Evolutionary conservation across 2,797 vertebrate species (phyloP).

Genomic region (Gambelia wislizenii): DNA sequence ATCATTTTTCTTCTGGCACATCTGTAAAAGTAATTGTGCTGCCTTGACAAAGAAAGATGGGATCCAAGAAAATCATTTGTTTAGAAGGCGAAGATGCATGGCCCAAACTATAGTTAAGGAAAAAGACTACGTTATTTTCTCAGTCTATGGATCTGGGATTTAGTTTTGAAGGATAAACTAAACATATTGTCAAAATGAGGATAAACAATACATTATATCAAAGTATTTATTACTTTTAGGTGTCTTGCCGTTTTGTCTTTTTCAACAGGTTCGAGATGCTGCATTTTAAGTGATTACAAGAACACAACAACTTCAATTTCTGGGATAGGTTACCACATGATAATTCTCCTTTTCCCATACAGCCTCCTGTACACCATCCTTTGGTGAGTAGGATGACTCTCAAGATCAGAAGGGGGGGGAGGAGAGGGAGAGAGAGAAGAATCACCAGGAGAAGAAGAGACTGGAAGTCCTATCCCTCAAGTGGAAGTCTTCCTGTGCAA

Average conservation of each 20-base stretch:
- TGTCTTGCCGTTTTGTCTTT: not conserved
- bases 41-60: not conserved
- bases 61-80: not conserved
- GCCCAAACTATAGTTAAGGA: not conserved
- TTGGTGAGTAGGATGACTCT: not conserved
- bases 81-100: too few species aligned
- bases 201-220: not conserved
- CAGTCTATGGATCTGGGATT: not conserved
- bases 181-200: not conserved
- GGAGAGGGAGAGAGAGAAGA: too few species aligned
- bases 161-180: not conserved
- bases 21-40: not conserved
- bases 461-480: not conserved
- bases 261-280: not conserved
- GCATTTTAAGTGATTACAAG: not conserved
- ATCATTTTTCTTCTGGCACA: not conserved
- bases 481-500: not conserved
- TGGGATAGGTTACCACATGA: not conserved
- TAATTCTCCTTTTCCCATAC: not conserved
- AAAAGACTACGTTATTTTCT: not conserved
- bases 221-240: not conserved
- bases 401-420: not conserved
- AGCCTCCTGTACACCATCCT: not conserved
- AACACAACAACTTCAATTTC: not conserved
- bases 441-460: not conserved